Evolutionary conservation across 2,113 vertebrate genomes (phyloP), one percentile per base, ranked within the genome.

Genomic region (Oryzias javanicus): DNA sequence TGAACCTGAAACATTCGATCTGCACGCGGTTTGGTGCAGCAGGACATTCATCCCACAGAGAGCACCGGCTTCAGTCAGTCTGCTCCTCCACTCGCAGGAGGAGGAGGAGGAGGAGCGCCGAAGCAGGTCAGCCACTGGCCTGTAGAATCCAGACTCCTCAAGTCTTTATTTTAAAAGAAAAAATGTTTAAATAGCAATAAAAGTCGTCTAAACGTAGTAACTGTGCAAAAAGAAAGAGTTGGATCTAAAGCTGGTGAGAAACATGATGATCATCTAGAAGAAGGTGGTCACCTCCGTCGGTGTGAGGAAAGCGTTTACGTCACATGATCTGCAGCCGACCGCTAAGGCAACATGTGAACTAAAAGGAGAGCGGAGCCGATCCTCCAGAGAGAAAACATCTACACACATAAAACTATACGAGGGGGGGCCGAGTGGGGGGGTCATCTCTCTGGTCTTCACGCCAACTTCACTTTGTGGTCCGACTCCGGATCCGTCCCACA

Each of bases 281-380:
- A 35, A 35, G 0, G 35, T 35, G 7, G 35, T 35, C 35, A 12
- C 35, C 35, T 35, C 35, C 35, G 10, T 2, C 10, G 10, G 35
- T 35, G 10, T 35, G 35, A 35, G 10, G 35, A 35, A 12, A 8
- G 60, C 44, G 64, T 60, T 61, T 45, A 79, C 59, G 60, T 81
- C 73, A 86, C 81, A 70, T 81, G 82, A 84, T 80, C 81, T 81
- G 80, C 87, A 89, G 86, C 83, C 85, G 68, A 86, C 76, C 79
- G 74, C 87, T 88, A 91, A 92, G 89, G 91, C 91, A 91, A 84
- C 88, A 85, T 86, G 91, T 92, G 91, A 91, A 89, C 85, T 84
- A 88, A 90, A 88, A 85, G 70, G 42, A 74, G 78, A 72, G 73
- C 70, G 67, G 29, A 35, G 35, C 35, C 3, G 35, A 35, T 35